Base-by-base conservation (phyloP, 2,888 invertebrate genomes). In the Trichogramma dendrolimi region DNA sequence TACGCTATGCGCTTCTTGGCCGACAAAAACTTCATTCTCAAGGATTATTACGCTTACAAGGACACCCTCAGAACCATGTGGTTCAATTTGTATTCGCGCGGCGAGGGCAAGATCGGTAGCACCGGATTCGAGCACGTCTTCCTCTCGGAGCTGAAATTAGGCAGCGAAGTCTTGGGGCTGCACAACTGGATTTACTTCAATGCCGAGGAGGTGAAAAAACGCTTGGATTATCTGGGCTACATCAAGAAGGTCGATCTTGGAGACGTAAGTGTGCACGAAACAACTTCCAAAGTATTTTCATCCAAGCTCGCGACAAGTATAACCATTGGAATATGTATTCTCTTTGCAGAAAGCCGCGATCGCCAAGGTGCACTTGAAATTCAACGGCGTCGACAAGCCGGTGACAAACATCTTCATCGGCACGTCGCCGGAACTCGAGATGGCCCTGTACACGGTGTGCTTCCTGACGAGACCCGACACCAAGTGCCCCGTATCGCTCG, bases 81-180 rank as follows among this genome's bases (percentile, higher is more conserved):
- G 91, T 92, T 92, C 73, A 87, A 87, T 43, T 83, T 92, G 69
- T 96, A 94, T 76, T 88, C 93, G 0, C 83, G 94, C 65, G 88
- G 91, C 42, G 74, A 75, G 10, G 89, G 91, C 41, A 86, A 86
- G 74, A 85, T 91, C 38, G 91, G 94, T 63, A 94, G 95, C 70
- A 91, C 91, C 47, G 96, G 94, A 1, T 96, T 96, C 75, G 96
- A 96, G 78, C 96, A 96, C 73, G 87, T 94, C 38, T 94, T 96
- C 78, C 85, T 95, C 4, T 90, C 93, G 0, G 96, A 96, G 83
- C 81, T 91, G 0, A 92, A 91, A 77, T 86, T 87, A 69, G 85
- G 85, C 50, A 71, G 69, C 4, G 87, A 87, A 71, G 86, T 95
- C 39, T 87, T 80, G 75, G 95, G 95, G 6, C 82, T 96, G 67